Evolutionary conservation across 2,113 vertebrate genomes (phyloP), one percentile per base, ranked within the genome.

Genomic region (Heliornis fulica): DNA sequence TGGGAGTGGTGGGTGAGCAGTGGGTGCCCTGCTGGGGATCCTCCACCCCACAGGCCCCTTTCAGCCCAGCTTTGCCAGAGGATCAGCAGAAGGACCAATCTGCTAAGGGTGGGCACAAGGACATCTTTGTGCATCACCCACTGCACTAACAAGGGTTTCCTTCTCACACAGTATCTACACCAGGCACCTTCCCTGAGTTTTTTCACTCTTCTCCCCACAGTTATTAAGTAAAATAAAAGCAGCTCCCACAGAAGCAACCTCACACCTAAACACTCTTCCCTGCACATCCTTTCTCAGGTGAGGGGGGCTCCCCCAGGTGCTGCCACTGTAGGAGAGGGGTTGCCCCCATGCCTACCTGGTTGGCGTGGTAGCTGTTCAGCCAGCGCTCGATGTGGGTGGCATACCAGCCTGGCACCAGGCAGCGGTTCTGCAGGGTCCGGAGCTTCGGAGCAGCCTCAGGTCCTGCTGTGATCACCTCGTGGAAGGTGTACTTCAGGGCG

Each of bases 401-500:
- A 2, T 99, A 99, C 98, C 99, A 99, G 93, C 99, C 99, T 0
- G 99, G 99, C 46, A 98, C 98, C 96, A 99, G 98, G 96, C 99
- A 99, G 83, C 99, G 99, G 91, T 96, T 99, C 98, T 99, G 99
- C 46, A 99, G 98, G 17, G 98, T 76, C 20, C 98, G 98, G 41
- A 99, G 98, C 97, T 98, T 99, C 1, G 98, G 77, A 22, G 98
- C 96, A 2, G 98, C 96, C 2, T 99, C 98, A 0, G 98, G 97
- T 54, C 98, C 97, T 0, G 99, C 99, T 0, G 99, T 99, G 97
- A 99, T 99, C 96, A 99, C 99, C 65, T 99, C 98, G 0, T 99
- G 99, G 97, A 99, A 99, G 59, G 99, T 99, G 97, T 99, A 99
- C 93, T 99, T 99, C 94, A 99, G 96, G 29, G 99, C 99, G 15